Evolutionary conservation across 1,140 invertebrate species (phyloP).

Genomic region (Lordiphosa mommai): DNA sequence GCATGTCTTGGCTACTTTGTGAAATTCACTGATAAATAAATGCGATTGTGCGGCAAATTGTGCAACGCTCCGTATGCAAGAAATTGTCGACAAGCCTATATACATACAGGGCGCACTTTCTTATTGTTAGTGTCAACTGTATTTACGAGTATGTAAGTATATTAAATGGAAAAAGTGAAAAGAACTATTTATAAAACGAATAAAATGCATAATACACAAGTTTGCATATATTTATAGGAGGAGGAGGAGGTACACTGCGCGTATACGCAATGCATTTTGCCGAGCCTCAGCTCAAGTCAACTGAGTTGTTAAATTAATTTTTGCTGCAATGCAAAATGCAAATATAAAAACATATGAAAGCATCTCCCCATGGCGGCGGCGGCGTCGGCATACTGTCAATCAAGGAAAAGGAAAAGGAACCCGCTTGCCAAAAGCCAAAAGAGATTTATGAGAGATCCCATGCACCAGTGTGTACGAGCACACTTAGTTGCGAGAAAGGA

Average conservation of each 20-base stretch:
- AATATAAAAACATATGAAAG: conserved; percentile 29
- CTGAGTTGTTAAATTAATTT: conserved; percentile 78
- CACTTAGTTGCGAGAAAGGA: conserved; percentile 39
- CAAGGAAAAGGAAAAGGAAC: conserved; percentile 29
- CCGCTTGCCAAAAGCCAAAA: conserved; percentile 51
- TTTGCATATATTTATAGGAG: background rate
- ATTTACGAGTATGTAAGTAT: background rate
- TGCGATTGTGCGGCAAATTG: conserved; percentile 76
- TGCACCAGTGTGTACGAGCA: conserved; percentile 13
- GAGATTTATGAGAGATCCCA: conserved; percentile 53
- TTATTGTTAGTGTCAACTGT: conserved; percentile 21
- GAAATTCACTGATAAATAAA: conserved; percentile 73
- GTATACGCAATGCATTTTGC: conserved; percentile 59
- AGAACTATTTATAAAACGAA: conserved; percentile 42
- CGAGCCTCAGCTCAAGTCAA: conserved; percentile 68
- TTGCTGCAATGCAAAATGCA: conserved; percentile 54
- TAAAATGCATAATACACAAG: background rate
- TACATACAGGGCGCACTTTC: conserved; percentile 21
- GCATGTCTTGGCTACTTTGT: conserved; percentile 35
- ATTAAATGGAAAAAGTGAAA: conserved; percentile 4
- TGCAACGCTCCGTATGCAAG: conserved; percentile 70
- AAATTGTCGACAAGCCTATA: conserved; percentile 62
- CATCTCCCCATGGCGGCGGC: conserved; percentile 26
- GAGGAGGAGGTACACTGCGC: conserved; percentile 26
- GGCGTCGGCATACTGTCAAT: conserved; percentile 49